Percentiles rank a stretch among this genome's conserved stretches.
These are phyloP conservation scores for Papilio glaucus DNA, from an alignment of 1,140 invertebrate species.

Conservation along the genomic window DNA sequence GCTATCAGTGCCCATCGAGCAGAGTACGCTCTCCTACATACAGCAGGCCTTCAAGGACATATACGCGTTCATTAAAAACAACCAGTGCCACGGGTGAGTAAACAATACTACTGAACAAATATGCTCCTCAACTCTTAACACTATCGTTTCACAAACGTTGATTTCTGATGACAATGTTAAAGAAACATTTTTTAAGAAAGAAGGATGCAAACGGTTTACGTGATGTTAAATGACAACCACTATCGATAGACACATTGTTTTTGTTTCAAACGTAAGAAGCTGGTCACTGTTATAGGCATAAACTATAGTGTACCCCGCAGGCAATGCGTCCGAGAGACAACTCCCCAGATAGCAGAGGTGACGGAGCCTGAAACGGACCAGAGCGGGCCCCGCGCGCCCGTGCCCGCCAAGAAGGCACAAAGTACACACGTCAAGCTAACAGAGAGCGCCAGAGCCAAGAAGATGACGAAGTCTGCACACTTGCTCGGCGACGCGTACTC, in stretches of 20 bases:
- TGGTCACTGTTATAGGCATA: too few species aligned
- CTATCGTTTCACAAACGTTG: background rate
- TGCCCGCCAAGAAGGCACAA: constrained; percentile 67
- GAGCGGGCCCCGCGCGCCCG: constrained; percentile 51
- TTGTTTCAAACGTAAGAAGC: too few species aligned
- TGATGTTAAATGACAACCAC: too few species aligned
- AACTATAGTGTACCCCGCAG: background rate
- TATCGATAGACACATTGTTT: too few species aligned
- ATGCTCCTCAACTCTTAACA: background rate
- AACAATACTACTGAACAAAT: background rate
- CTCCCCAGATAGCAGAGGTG: constrained; percentile 42
- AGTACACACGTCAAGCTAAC: constrained; percentile 65
- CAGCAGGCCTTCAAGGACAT: constrained; percentile 77
- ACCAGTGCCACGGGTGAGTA: constrained; percentile 73
- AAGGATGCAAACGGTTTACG: too few species aligned
- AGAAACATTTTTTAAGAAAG: too few species aligned
- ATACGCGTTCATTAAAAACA: constrained; percentile 77
- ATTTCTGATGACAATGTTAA: too few species aligned
- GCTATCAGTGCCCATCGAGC: constrained; percentile 72
- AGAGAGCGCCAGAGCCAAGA: constrained; percentile 55
- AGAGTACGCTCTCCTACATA: constrained; percentile 73
- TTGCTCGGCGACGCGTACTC: constrained; percentile 54
- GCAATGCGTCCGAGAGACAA: constrained; percentile 25
- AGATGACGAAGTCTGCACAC: constrained; percentile 71
- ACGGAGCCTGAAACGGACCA: constrained; percentile 43